phyloP scores from a whole-genome alignment of 2,888 invertebrate species.

The Notocelia uddmanniana region DNA sequence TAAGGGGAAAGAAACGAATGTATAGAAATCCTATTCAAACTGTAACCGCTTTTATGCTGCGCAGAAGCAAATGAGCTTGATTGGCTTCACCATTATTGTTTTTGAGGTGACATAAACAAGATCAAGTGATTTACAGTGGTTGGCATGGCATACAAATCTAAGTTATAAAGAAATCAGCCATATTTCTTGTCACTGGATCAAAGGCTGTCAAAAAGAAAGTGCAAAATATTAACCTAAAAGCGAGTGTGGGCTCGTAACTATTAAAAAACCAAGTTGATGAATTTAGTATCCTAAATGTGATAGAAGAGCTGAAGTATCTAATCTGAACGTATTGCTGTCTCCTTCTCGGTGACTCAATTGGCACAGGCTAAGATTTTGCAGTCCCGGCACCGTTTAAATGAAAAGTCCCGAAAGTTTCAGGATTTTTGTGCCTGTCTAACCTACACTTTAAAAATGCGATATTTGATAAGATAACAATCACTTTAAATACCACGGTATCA shows the following conservation, averaged over 20 bases:
- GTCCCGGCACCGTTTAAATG: too few species aligned
- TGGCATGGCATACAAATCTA: slow-evolving; percentile 14
- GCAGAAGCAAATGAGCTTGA: slow-evolving; percentile 1
- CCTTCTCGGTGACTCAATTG: too few species aligned
- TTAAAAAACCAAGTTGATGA: neutral
- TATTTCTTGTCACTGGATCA: neutral
- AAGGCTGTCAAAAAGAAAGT: slow-evolving; percentile 1
- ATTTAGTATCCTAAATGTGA: too few species aligned
- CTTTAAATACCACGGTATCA: too few species aligned
- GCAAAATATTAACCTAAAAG: neutral
- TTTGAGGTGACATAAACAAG: slow-evolving; percentile 8
- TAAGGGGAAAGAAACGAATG: too few species aligned
- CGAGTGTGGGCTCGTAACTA: neutral
- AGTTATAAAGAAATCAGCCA: neutral
- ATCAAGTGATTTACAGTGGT: slow-evolving; percentile 13
- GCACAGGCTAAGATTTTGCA: too few species aligned
- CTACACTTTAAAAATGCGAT: too few species aligned
- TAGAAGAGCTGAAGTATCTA: too few species aligned
- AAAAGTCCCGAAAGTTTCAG: too few species aligned
- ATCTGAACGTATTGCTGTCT: too few species aligned
- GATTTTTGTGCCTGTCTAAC: too few species aligned
- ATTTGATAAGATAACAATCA: too few species aligned
- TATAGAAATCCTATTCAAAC: neutral
- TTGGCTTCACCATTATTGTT: neutral
- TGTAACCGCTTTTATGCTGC: neutral